Percentiles rank a stretch among this genome's conserved stretches.
These are phyloP conservation scores for Muscicapa adusta DNA, from an alignment of 2,113 vertebrate genomes.

Conservation along the genomic window DNA sequence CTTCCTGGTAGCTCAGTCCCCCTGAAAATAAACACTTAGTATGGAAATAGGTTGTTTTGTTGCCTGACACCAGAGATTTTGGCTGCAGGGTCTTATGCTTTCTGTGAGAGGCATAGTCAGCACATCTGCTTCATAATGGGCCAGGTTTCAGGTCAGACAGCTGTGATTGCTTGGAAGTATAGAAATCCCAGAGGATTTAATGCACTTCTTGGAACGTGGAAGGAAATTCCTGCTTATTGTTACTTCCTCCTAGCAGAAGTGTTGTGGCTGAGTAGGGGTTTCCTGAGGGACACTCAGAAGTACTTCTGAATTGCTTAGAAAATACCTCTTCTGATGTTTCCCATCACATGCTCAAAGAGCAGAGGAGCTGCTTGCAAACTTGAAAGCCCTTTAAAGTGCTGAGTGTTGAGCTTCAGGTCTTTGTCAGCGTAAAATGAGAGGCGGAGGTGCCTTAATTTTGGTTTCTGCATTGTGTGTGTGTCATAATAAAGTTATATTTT, in stretches of 20 bases:
- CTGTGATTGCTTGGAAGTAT: not conserved
- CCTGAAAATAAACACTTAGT: not conserved
- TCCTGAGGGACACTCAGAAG: not conserved
- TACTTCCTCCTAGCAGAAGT: not conserved
- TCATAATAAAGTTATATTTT: constrained; percentile 16
- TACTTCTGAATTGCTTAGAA: not conserved
- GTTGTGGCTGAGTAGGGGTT: not conserved
- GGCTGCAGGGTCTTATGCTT: not conserved
- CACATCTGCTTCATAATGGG: rapidly evolving
- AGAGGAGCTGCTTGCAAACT: not conserved
- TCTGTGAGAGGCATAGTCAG: not conserved
- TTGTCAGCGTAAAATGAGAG: constrained; percentile 19
- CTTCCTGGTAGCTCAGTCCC: not conserved
- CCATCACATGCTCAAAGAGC: not conserved
- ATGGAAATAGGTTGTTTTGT: not conserved
- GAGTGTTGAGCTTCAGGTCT: constrained; percentile 47
- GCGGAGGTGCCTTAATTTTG: constrained; percentile 29
- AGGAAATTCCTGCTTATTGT: not conserved
- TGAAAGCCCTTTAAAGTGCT: constrained; percentile 48
- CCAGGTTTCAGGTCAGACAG: not conserved
- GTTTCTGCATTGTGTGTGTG: constrained; percentile 20
- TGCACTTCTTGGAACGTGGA: not conserved
- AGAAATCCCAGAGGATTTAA: not conserved
- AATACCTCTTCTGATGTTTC: not conserved
- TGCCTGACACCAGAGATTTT: not conserved